Evolutionary conservation across 1,140 invertebrate genomes (phyloP).

Genomic region (Platyscapa corneri): DNA sequence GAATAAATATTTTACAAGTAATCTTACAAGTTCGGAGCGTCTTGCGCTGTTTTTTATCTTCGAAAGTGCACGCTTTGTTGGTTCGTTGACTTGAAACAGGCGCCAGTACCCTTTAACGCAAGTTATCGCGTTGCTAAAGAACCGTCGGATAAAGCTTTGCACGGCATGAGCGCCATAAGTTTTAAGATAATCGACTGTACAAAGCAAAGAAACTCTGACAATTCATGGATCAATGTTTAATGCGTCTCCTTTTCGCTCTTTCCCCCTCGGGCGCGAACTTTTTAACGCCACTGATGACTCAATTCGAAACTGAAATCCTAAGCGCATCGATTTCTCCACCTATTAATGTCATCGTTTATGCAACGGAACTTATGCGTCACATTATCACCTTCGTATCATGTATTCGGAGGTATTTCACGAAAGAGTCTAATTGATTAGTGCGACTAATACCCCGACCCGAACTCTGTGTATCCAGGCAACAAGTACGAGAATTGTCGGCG

Average conservation of each 20-base stretch:
- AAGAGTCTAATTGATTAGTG: not conserved
- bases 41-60: not conserved
- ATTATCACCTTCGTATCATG: not conserved
- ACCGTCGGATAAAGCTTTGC: not conserved
- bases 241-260: not conserved
- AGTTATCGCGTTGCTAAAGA: constrained; percentile 19
- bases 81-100: not conserved
- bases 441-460: constrained; percentile 50
- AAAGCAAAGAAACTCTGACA: not conserved
- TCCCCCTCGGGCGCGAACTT: not conserved
- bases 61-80: not conserved
- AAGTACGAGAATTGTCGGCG: constrained; percentile 93
- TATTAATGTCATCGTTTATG: constrained; percentile 36
- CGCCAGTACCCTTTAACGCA: not conserved
- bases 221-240: constrained; percentile 35
- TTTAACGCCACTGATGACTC: not conserved
- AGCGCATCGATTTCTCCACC: not conserved
- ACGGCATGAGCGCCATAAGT: not conserved
- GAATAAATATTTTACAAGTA: not conserved
- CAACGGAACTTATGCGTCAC: not conserved
- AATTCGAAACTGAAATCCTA: not conserved
- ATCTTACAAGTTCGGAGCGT: not conserved
- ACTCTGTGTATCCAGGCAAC: constrained; percentile 82
- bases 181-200: not conserved
- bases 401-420: not conserved